Evolutionary conservation across 2,113 vertebrate species (phyloP).

Genomic region (Sisor rabdophorus): DNA sequence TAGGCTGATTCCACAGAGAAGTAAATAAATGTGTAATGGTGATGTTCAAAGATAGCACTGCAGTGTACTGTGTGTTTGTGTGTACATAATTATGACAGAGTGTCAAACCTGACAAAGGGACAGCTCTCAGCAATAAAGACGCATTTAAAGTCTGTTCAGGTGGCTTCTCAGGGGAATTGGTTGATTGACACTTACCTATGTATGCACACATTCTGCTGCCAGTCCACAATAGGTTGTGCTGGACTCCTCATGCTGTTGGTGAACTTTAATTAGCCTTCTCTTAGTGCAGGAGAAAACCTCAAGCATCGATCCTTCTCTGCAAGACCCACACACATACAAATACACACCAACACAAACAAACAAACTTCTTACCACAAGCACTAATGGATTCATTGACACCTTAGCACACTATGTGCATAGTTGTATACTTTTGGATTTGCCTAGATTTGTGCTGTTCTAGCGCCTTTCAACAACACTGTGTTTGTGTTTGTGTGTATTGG

Average conservation of each 20-base stretch:
- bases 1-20: background rate
- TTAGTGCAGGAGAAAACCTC: slow-evolving; percentile 39
- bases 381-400: slow-evolving; percentile 15
- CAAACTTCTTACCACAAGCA: slow-evolving; percentile 26
- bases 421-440: background rate
- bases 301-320: slow-evolving; percentile 39
- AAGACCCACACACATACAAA: slow-evolving; percentile 20
- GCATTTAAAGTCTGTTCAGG: slow-evolving; percentile 6
- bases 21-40: background rate
- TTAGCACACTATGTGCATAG: background rate
- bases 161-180: background rate
- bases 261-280: slow-evolving; percentile 56
- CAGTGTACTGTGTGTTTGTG: background rate
- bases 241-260: slow-evolving; percentile 35
- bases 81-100: background rate
- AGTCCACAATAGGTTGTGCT: slow-evolving; percentile 25
- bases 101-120: background rate
- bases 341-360: background rate
- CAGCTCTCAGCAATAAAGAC: background rate
- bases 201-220: background rate
- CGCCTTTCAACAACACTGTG: background rate
- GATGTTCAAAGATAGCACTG: background rate
- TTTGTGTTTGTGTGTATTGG: slow-evolving; percentile 5
- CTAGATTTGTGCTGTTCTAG: background rate
- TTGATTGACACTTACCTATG: background rate